These are phyloP conservation scores for Acropora tenuis DNA, from an alignment of 64 coral and sea anemone species.

Conservation along the genomic window DNA sequence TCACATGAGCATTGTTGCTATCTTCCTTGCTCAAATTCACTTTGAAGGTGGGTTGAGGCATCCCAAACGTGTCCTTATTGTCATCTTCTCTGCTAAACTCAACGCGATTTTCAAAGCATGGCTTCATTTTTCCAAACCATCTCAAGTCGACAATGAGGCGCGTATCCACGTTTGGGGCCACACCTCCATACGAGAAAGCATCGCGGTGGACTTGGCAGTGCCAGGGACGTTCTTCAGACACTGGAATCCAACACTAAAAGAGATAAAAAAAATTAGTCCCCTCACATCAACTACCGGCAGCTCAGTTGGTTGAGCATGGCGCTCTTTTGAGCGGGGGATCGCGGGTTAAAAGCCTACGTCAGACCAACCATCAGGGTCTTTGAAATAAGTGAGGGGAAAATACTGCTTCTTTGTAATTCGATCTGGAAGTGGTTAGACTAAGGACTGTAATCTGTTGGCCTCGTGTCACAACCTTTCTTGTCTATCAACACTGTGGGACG, in stretches of 20 bases:
- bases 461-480: too few relatives aligned
- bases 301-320: too few relatives aligned
- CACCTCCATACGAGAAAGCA: conserved; percentile 29
- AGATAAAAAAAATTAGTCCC: background rate
- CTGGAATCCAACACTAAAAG: conserved; percentile 52
- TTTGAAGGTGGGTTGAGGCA: conserved; percentile 38
- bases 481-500: too few relatives aligned
- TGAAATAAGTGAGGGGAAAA: too few relatives aligned
- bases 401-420: too few relatives aligned
- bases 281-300: too few relatives aligned
- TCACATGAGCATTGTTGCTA: background rate
- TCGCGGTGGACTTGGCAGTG: conserved; percentile 51
- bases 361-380: too few relatives aligned
- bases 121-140: conserved; percentile 37
- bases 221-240: conserved; percentile 28
- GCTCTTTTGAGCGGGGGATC: too few relatives aligned
- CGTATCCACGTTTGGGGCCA: conserved; percentile 29
- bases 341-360: too few relatives aligned
- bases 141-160: conserved; percentile 40
- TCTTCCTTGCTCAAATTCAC: conserved; percentile 16
- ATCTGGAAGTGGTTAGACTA: too few relatives aligned
- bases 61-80: conserved; percentile 16
- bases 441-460: too few relatives aligned
- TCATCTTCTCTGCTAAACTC: background rate
- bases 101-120: conserved; percentile 17